Base-by-base conservation (phyloP, 1,140 invertebrate species). In the Scaptomyza graminum region DNA sequence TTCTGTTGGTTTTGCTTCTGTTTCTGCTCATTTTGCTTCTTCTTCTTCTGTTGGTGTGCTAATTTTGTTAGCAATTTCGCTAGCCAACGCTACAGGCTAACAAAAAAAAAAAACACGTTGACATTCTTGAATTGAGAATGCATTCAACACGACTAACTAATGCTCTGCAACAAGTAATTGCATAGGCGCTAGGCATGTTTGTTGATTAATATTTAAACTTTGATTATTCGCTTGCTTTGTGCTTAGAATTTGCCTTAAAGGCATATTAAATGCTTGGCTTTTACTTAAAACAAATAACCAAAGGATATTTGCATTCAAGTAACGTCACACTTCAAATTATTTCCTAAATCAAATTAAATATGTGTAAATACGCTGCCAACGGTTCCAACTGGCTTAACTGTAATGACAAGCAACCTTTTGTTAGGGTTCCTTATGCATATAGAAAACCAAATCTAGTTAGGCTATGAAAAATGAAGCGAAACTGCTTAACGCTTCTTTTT, bases 381-480 rank as follows among this genome's bases (percentile, higher is more conserved):
- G n/a, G 5, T 1, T 41, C n/a, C n/a, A n/a, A 12, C 54, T 5
- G 49, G 49, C 7, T 22, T 47, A 18, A 22, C 9, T 22, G 18
- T 15, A 28, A 57, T 37, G 22, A 15, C 55, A 49, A 66, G 31
- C 16, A 16, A 22, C 16, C 25, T 54, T 18, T 13, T 25, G 15
- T 25, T 25, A 28, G 0, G 31, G 31, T 9, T 34, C 7, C 8
- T 15, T 22, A 56, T 73, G 64, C 64, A 73, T 61, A 73, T 55
- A 67, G 65, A 70, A 67, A 74, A 74, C 57, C 62, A 85, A 85
- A 84, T 84, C 80, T 84, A 84, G 56, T 61, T 67, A 46, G 74
- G 74, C 82, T 69, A 88, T 87, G 83, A 87, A 88, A 87, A 87
- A 87, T 79, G 79, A 83, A 79, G 72, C 74, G 68, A 87, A 87